Conservation (phyloP, 2,113 vertebrate genomes). For the Alligator sinensis region DNA sequence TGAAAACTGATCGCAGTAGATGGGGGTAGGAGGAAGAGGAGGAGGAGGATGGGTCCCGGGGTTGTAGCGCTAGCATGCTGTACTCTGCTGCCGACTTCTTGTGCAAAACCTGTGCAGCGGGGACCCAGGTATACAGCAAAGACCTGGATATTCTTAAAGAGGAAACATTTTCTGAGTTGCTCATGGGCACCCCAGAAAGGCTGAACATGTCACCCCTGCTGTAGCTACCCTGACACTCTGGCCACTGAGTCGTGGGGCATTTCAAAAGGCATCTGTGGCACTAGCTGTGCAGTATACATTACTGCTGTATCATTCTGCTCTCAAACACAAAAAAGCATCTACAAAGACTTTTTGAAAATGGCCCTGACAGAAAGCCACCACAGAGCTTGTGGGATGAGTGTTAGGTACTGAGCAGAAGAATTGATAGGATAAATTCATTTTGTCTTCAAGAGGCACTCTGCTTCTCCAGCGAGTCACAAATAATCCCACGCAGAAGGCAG, state of each 20-base stretch:
- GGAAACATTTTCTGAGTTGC: neutral
- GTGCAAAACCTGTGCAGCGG: neutral
- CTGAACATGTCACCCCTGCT: neutral
- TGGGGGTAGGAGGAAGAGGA: neutral
- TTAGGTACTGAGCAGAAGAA: neutral
- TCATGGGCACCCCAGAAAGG: neutral
- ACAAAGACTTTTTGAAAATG: neutral
- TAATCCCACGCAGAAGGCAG: neutral
- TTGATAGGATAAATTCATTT: neutral
- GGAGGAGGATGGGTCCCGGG: neutral
- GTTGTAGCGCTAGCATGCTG: neutral
- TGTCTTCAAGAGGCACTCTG: neutral
- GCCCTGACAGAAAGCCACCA: neutral
- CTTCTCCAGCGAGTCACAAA: rapidly evolving
- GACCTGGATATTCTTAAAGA: neutral
- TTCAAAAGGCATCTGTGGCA: neutral
- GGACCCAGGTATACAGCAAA: neutral
- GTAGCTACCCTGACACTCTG: neutral
- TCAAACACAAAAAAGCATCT: neutral
- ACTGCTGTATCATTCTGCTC: neutral
- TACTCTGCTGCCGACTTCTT: neutral
- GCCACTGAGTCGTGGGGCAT: neutral
- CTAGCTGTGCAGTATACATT: neutral
- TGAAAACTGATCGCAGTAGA: neutral
- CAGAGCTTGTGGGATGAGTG: neutral